Conservation (phyloP, 1,140 invertebrate genomes). For the Drosophila sp. region DNA sequence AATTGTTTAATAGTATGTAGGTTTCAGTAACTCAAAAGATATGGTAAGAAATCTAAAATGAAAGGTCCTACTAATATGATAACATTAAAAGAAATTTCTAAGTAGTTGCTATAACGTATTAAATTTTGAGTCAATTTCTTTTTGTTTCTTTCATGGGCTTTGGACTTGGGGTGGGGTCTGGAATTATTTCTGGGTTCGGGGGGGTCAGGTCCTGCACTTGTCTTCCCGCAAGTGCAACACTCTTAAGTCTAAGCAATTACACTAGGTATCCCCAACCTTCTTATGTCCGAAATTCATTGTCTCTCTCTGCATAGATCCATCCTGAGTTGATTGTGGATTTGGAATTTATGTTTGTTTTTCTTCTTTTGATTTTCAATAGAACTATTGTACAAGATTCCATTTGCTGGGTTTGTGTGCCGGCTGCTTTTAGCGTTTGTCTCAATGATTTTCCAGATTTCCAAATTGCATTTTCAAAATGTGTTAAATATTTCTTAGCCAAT, state of each 20-base stretch:
- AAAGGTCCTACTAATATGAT: background rate
- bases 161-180: constrained; percentile 1
- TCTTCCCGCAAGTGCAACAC: constrained; percentile 64
- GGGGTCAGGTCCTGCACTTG: constrained; percentile 66
- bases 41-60: background rate
- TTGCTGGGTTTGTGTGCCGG: constrained; percentile 52
- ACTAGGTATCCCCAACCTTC: constrained; percentile 82
- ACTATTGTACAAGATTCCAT: constrained; percentile 82
- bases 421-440: constrained; percentile 61
- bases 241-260: constrained; percentile 80
- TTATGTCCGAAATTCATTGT: constrained; percentile 63
- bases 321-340: constrained; percentile 33
- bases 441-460: constrained; percentile 79
- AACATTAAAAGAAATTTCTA: background rate
- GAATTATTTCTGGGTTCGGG: constrained; percentile 16
- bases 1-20: constrained; percentile 34
- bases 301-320: constrained; percentile 52
- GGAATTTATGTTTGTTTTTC: constrained; percentile 6
- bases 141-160: background rate
- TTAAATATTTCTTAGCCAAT: constrained; percentile 43
- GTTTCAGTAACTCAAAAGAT: constrained; percentile 4
- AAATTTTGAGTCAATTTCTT: background rate
- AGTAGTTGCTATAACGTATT: background rate
- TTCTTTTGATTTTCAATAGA: constrained; percentile 68
- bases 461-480: constrained; percentile 66